Evolutionary conservation across 2,888 invertebrate species (phyloP), one percentile per base, ranked within the genome.

Genomic region (Synanthedon vespiformis): DNA sequence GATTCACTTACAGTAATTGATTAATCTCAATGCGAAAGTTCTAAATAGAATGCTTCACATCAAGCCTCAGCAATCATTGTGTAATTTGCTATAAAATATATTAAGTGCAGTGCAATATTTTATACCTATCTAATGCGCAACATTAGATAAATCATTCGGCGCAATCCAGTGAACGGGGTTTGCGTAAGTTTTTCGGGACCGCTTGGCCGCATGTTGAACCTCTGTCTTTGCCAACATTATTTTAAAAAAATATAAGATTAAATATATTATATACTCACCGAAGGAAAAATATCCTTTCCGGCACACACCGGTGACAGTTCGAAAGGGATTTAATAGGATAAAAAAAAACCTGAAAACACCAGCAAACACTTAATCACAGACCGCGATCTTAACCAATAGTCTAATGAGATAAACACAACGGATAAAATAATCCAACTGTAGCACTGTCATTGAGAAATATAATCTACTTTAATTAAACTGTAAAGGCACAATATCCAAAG

Each of bases 311-410:
- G 71, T 61, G 67, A 72, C 67, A 70, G 68, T 65, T 67, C 65
- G 67, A 67, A 63, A 68, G 58, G 61, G 59, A 66, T 40, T 34
- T 40, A 16, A 40, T 22, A 48, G 48, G 44, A n/a, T 8, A 10
- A 34, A 44, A 51, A 52, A 52, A 64, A 63, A 60, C 61, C 58
- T 52, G 63, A 64, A 64, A 70, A 65, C 64, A 68, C 67, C 63
- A 57, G 59, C 63, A 64, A n/a, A 59, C 74, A 74, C 72, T 61
- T 27, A 62, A 71, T 69, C 76, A 75, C 75, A 69, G 51, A 56
- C 58, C 56, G 59, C 49, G 44, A 52, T 49, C 52, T 52, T 41
- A 55, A 55, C 53, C 55, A 58, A 62, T 59, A 57, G 49, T 56
- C 54, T 48, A 40, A 56, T 49, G 49, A 60, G 51, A 58, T 58